A percentile compares a stretch with the other conserved stretches of the same genome.
Conservation (phyloP, 2,888 invertebrate genomes). For the Polietes domitor region DNA sequence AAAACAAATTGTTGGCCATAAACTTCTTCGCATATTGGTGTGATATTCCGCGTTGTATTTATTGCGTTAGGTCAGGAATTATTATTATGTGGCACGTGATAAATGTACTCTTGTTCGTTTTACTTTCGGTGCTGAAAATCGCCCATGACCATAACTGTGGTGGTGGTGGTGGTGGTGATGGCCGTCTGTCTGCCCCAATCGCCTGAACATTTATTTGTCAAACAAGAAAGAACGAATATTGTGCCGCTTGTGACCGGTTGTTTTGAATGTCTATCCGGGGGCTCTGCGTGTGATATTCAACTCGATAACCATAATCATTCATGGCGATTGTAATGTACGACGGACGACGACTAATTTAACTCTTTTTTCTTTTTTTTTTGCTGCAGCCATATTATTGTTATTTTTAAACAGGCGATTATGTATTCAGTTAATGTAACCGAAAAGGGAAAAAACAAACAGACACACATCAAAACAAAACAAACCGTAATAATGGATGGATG, state of each 20-base stretch:
- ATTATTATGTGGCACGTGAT: constrained; percentile 50
- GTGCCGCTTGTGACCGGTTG: neutral
- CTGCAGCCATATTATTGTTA: neutral
- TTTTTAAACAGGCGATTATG: constrained; percentile 10
- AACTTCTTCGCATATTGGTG: neutral
- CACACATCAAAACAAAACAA: neutral
- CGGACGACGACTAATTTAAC: neutral
- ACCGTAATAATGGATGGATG: neutral
- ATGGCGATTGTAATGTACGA: neutral
- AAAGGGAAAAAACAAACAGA: no score
- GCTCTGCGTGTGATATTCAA: constrained; percentile 11
- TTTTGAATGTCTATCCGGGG: neutral
- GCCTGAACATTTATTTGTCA: constrained; percentile 8
- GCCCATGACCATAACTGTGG: neutral
- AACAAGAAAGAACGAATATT: neutral
- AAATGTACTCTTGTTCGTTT: constrained; percentile 34
- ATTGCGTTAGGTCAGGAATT: constrained; percentile 50
- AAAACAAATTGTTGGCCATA: constrained; percentile 1
- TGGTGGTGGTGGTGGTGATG: neutral
- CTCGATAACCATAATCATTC: neutral
- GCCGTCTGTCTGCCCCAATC: neutral
- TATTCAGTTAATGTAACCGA: constrained; percentile 39
- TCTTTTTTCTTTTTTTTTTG: neutral
- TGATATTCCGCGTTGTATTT: no score
- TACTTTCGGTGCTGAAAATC: neutral